Evolutionary conservation across 2,113 vertebrate genomes (phyloP).

Genomic region (Coptodon bakossiorum): DNA sequence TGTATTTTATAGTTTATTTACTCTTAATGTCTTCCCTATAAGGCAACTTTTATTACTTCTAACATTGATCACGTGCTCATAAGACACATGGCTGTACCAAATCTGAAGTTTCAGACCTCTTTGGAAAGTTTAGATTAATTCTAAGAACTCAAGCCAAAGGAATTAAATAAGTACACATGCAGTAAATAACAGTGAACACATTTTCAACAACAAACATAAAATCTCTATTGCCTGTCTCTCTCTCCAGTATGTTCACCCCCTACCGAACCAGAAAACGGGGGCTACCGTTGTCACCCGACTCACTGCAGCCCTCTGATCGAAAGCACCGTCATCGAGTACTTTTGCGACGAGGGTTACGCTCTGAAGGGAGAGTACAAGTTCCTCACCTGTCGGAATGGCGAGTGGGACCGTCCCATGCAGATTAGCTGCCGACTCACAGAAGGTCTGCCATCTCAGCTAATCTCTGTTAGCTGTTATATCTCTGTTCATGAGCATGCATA

Average conservation of each 20-base stretch:
- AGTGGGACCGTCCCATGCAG: conserved; percentile 92
- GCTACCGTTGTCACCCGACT: conserved; percentile 90
- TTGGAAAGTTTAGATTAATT: neutral
- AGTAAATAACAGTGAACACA: neutral
- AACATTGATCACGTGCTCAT: neutral
- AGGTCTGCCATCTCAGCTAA: conserved; percentile 58
- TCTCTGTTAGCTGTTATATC: neutral
- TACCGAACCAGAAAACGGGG: conserved; percentile 91
- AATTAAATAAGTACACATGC: neutral
- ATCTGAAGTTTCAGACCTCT: neutral
- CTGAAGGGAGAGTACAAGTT: conserved; percentile 96
- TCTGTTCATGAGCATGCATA: neutral
- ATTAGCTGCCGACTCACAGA: conserved; percentile 89
- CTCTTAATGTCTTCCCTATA: neutral
- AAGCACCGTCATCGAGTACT: conserved; percentile 94
- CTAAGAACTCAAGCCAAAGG: neutral
- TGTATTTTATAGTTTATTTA: neutral
- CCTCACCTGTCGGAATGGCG: conserved; percentile 91
- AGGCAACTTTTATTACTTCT: neutral
- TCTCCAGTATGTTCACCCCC: conserved; percentile 85
- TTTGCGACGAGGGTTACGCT: conserved; percentile 91
- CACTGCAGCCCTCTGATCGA: conserved; percentile 84
- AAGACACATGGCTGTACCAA: neutral
- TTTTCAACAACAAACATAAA: neutral
- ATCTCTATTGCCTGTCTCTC: neutral